A percentile compares a stretch with the other conserved stretches of the same genome.
phyloP scores from a whole-genome alignment of 1,140 invertebrate genomes.

The Lepidostoma basale region DNA sequence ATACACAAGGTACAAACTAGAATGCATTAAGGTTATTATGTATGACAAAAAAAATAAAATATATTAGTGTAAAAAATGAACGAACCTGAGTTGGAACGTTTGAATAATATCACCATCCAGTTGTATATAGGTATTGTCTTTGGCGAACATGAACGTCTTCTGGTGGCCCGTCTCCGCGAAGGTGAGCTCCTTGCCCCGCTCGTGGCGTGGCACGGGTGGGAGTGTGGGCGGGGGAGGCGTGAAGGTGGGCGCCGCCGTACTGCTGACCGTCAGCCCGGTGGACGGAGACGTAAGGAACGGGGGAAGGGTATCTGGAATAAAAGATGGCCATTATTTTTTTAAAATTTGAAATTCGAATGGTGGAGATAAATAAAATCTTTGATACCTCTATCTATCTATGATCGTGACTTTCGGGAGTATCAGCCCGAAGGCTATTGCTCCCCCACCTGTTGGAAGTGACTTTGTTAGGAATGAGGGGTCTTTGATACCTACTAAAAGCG shows the following conservation, averaged over 20 bases:
- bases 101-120: constrained; percentile 84
- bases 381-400: no score
- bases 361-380: no score
- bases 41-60: no score
- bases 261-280: constrained; percentile 54
- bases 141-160: constrained; percentile 84
- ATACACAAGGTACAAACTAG: no score
- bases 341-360: no score
- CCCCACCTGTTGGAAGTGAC: no score
- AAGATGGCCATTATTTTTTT: not conserved
- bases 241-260: constrained; percentile 54
- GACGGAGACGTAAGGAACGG: constrained; percentile 58
- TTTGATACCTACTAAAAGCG: no score
- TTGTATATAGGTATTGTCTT: constrained; percentile 86
- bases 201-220: constrained; percentile 70
- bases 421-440: no score
- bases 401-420: no score
- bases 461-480: no score
- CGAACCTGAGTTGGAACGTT: constrained; percentile 85
- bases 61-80: not conserved
- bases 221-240: constrained; percentile 55
- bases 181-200: constrained; percentile 76
- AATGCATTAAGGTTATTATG: no score
- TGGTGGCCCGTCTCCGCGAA: constrained; percentile 81
- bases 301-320: constrained; percentile 58